Percentiles rank a stretch among this genome's conserved stretches.
Evolutionary conservation across 2,113 vertebrate species (phyloP).

Genomic region (Vanacampus margaritifer): DNA sequence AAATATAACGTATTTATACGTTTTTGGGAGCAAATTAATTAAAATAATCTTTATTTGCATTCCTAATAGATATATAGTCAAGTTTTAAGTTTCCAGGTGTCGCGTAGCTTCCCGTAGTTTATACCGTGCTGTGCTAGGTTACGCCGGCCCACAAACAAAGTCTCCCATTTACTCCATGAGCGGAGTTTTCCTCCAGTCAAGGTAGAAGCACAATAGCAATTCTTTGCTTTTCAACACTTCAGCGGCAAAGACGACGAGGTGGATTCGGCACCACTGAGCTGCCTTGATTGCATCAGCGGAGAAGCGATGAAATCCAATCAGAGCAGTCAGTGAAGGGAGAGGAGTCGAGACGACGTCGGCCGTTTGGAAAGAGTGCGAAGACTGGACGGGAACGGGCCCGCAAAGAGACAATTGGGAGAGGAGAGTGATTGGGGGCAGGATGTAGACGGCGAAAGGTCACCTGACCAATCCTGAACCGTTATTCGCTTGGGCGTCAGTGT

Average conservation of each 20-base stretch:
- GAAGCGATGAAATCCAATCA: constrained; percentile 73
- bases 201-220: neutral
- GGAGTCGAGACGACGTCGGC: constrained; percentile 42
- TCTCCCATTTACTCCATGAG: neutral
- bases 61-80: no score
- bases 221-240: neutral
- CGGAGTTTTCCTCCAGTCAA: no score
- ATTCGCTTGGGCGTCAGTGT: neutral
- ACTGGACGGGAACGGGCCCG: constrained; percentile 62
- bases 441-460: neutral
- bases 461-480: neutral
- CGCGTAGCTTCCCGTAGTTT: neutral
- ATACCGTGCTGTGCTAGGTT: neutral
- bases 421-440: constrained; percentile 17
- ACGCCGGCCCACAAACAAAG: neutral
- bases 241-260: constrained; percentile 49
- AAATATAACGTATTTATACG: no score
- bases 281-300: constrained; percentile 71
- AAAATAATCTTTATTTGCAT: no score
- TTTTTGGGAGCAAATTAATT: no score
- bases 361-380: constrained; percentile 55
- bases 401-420: constrained; percentile 41
- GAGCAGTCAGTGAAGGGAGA: constrained; percentile 73
- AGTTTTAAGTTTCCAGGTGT: no score
- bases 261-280: constrained; percentile 67